Conservation (phyloP, 2,888 invertebrate genomes). For the Tigriopus californicus region DNA sequence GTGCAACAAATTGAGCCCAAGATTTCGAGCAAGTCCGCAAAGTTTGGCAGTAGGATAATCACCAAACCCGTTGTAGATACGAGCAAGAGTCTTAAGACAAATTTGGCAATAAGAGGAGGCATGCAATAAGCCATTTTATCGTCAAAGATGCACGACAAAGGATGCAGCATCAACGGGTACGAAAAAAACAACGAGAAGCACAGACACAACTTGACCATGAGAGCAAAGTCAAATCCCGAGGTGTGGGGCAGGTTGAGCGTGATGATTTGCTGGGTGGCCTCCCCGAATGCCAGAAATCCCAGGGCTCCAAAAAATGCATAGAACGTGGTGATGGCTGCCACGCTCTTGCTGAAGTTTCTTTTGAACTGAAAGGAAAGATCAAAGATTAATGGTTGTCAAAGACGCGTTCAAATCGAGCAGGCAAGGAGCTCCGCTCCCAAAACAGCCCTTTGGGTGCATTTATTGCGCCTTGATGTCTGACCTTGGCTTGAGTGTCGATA, state of each 20-base stretch:
- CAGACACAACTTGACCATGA: conserved; percentile 29
- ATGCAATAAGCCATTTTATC: background rate
- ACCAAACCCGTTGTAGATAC: conserved; percentile 27
- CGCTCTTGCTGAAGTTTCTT: conserved; percentile 27
- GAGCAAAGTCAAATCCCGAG: conserved; percentile 25
- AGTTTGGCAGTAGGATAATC: conserved; percentile 29
- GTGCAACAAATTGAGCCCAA: conserved; percentile 31
- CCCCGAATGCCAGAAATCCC: conserved; percentile 26
- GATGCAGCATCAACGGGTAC: conserved; percentile 27
- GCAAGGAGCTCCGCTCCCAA: too few species aligned
- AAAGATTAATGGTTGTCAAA: too few species aligned
- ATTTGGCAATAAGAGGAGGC: too few species aligned
- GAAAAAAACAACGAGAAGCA: conserved; percentile 30
- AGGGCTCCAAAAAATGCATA: conserved; percentile 30
- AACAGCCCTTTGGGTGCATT: too few species aligned
- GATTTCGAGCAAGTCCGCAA: conserved; percentile 30
- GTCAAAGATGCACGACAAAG: conserved; percentile 21
- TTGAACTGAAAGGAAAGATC: conserved; percentile 22
- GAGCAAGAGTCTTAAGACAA: conserved; percentile 24
- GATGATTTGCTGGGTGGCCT: conserved; percentile 29
- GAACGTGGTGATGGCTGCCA: conserved; percentile 26
- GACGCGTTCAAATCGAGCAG: too few species aligned
- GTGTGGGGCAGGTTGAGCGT: conserved; percentile 27
- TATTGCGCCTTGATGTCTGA: too few species aligned
- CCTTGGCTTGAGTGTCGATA: conserved; percentile 24